These are phyloP conservation scores for Urocyon cinereoargenteus DNA, from an alignment of 2,797 vertebrate species.

Conservation along the genomic window DNA sequence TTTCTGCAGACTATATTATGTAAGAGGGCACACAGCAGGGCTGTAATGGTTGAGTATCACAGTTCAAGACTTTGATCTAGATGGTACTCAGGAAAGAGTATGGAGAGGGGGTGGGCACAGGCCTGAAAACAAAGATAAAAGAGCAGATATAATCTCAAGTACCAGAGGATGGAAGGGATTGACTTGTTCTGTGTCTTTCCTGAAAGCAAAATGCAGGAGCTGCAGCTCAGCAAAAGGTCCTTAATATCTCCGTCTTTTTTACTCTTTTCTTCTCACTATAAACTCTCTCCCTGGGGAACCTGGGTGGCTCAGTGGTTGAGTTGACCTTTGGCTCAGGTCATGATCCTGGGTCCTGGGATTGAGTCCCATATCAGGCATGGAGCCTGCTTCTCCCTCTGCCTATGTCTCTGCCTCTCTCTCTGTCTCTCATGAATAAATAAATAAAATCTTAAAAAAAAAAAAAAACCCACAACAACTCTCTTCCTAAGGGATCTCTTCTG, in stretches of 20 bases:
- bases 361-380: no score
- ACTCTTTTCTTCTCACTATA: background rate
- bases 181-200: background rate
- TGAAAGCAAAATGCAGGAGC: background rate
- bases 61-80: background rate
- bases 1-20: no score
- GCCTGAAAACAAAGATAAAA: background rate
- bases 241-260: background rate
- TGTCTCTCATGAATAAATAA: no score
- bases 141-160: background rate
- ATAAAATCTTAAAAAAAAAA: no score
- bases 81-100: background rate
- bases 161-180: background rate
- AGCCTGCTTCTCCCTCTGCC: no score
- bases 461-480: background rate
- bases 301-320: no score
- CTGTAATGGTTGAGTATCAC: background rate
- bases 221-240: background rate
- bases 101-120: background rate
- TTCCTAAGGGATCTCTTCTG: background rate
- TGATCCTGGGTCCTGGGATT: no score
- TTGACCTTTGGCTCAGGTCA: no score
- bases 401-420: no score
- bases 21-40: background rate
- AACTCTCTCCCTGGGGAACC: background rate